Percentiles rank a stretch among this genome's conserved stretches.
Conservation (phyloP, 2,113 vertebrate genomes). For the Spheniscus mendiculus region DNA sequence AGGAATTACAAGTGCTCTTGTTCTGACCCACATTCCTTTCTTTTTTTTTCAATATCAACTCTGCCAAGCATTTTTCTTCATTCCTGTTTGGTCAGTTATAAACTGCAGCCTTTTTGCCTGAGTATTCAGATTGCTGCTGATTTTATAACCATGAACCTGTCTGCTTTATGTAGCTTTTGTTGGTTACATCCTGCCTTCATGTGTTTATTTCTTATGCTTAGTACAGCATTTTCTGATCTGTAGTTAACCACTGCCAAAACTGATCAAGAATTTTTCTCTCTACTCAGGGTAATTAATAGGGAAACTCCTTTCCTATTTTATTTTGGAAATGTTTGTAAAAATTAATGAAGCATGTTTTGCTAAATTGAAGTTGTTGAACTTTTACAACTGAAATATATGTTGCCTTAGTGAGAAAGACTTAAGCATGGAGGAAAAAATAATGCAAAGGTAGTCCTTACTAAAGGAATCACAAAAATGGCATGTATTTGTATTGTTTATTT, state of each 20-base stretch:
- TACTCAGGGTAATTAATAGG: slow-evolving; percentile 17
- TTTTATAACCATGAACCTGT: neutral
- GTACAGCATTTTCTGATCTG: neutral
- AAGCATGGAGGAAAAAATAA: neutral
- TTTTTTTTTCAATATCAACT: neutral
- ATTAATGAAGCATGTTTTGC: slow-evolving; percentile 54
- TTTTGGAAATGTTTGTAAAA: slow-evolving; percentile 67
- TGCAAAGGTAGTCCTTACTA: neutral
- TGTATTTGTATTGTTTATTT: slow-evolving; percentile 33
- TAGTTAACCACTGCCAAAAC: slow-evolving; percentile 31
- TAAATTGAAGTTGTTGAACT: slow-evolving; percentile 36
- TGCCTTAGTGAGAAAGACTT: neutral
- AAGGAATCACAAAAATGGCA: slow-evolving; percentile 12
- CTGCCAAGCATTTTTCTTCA: neutral
- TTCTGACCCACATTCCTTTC: neutral
- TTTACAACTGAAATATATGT: slow-evolving; percentile 27
- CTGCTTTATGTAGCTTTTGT: neutral
- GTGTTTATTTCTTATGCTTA: neutral
- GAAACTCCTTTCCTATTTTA: slow-evolving; percentile 46
- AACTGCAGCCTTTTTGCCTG: neutral
- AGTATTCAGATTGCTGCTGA: neutral
- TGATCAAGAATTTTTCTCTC: neutral
- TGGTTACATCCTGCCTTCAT: neutral
- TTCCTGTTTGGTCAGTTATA: neutral
- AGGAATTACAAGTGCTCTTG: neutral